Evolutionary conservation across 2,113 vertebrate genomes (phyloP), one percentile per base, ranked within the genome.

Genomic region (Lathamus discolor): DNA sequence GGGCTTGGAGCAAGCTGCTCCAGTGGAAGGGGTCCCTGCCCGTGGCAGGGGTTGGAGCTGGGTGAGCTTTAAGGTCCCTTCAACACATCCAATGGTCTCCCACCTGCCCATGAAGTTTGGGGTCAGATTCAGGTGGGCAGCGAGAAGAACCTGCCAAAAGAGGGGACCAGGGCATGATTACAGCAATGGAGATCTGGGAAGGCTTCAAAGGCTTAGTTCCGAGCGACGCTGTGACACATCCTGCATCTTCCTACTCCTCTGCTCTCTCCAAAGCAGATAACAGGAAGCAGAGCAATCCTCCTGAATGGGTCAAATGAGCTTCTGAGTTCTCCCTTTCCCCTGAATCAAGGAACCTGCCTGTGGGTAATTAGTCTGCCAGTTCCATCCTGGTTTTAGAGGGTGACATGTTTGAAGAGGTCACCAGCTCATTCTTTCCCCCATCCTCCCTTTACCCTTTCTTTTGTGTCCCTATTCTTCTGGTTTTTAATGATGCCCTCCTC

Each of bases 401-500:
- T 41, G 78, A 88, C 67, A 87, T 61, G 82, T 82, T 80, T 79
- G 92, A 86, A 94, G 80, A 84, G 83, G 66, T 92, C 62, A 49
- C 48, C 79, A 91, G 89, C 94, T 96, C 75, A 31, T 86, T 89
- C 81, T 84, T 88, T 87, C 52, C 54, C 51, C 37, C 22, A 39
- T 63, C 62, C 49, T 72, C 44, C 37, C 43, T 82, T 82, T 84
- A 75, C 49, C 33, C 23, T 68, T 69, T 83, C 62, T 70, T 62
- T 68, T 81, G 17, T 78, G 61, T 84, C 66, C 69, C 70, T 67
- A 79, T 76, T 88, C 69, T 72, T 77, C 73, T 96, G 20, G 1
- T 49, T 93, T 97, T 94, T 93, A 96, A 96, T 91, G 86, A 91
- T 86, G 89, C 84, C 68, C 75, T 97, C 64, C 92, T 97, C 88